These are phyloP conservation scores for Drosophila orosa DNA, from an alignment of 1,140 invertebrate genomes.

Conservation along the genomic window DNA sequence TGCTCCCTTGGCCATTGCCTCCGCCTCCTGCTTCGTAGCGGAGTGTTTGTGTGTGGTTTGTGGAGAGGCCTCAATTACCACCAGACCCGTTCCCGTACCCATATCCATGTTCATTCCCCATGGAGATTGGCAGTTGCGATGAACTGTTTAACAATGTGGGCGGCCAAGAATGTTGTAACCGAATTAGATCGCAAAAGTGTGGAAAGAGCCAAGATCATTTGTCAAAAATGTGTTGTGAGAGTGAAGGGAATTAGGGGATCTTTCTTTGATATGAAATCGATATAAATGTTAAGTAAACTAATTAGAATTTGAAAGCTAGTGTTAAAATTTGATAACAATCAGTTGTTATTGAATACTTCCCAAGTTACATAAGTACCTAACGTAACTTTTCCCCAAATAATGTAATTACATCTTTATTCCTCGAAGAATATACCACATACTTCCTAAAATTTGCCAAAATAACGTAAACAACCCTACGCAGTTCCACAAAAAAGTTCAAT, in stretches of 20 bases:
- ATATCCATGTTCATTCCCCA: conserved; percentile 33
- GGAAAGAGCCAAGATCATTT: conserved; percentile 23
- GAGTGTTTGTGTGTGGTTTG: conserved; percentile 40
- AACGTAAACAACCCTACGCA: conserved; percentile 3
- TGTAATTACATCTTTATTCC: background rate
- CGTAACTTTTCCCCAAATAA: background rate
- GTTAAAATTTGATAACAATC: background rate
- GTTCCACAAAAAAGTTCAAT: conserved; percentile 1
- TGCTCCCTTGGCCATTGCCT: conserved; percentile 39
- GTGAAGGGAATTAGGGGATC: background rate
- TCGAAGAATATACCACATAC: background rate
- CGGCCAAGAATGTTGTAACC: conserved; percentile 39
- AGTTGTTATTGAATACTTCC: background rate
- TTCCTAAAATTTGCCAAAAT: background rate
- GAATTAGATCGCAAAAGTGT: conserved; percentile 36
- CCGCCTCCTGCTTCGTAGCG: background rate
- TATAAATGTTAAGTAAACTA: background rate
- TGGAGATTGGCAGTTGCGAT: conserved; percentile 52
- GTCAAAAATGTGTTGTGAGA: conserved; percentile 15
- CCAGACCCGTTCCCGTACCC: conserved; percentile 18
- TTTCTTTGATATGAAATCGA: background rate
- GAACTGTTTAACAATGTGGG: conserved; percentile 56
- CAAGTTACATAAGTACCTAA: background rate
- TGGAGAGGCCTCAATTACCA: conserved; percentile 54
- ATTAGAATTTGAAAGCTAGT: background rate